A percentile compares a stretch with the other conserved stretches of the same genome.
Conservation (phyloP, 2,113 vertebrate species). For the Cyanistes caeruleus region DNA sequence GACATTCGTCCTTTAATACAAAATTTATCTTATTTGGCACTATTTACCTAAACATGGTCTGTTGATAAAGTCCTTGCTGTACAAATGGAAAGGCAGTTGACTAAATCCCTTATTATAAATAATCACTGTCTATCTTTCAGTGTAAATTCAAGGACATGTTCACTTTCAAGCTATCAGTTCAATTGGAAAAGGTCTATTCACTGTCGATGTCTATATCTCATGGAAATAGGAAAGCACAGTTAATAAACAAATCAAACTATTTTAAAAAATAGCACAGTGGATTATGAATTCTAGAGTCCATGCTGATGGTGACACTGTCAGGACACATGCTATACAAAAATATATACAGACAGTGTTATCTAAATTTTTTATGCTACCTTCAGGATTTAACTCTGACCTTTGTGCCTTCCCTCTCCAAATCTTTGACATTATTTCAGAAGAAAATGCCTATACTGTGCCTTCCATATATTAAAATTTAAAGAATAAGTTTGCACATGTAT, state of each 20-base stretch:
- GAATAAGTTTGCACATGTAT: background rate
- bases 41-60: conserved; percentile 67
- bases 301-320: conserved; percentile 6
- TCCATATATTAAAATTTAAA: conserved; percentile 8
- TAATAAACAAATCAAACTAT: conserved; percentile 72
- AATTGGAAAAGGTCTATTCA: conserved; percentile 75
- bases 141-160: conserved; percentile 74
- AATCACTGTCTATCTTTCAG: conserved; percentile 69
- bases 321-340: conserved; percentile 19
- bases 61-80: conserved; percentile 70
- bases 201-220: conserved; percentile 67
- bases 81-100: conserved; percentile 64
- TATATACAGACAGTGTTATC: background rate
- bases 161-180: conserved; percentile 74
- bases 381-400: conserved; percentile 51
- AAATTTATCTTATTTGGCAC: conserved; percentile 71
- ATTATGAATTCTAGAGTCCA: conserved; percentile 14
- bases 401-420: background rate
- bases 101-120: conserved; percentile 72
- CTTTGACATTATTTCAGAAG: conserved; percentile 19
- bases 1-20: conserved; percentile 53
- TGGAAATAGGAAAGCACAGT: conserved; percentile 56
- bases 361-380: background rate
- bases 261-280: conserved; percentile 34
- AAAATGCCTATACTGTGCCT: background rate